Conservation (phyloP, 2,113 vertebrate species). For the Phalacrocorax aristotelis region DNA sequence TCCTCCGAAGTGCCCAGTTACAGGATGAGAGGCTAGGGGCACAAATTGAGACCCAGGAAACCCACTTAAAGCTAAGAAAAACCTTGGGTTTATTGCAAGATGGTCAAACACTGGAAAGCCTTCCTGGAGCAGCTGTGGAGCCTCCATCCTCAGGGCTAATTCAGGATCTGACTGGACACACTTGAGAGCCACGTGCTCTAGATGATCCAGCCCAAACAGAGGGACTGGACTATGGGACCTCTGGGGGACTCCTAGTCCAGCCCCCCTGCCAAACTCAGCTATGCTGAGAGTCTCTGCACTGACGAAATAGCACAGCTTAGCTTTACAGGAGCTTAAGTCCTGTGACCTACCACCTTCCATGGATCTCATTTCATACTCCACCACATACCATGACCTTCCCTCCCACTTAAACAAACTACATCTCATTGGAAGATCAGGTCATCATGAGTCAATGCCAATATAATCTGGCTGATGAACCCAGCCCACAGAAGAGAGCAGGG, state of each 20-base stretch:
- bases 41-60: neutral
- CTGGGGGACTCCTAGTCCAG: neutral
- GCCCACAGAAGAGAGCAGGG: neutral
- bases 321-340: neutral
- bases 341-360: neutral
- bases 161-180: neutral
- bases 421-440: neutral
- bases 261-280: neutral
- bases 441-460: accelerated
- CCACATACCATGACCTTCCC: neutral
- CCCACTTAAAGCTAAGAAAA: neutral
- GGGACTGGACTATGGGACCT: no score
- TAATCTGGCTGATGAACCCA: neutral
- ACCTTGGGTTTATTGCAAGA: accelerated
- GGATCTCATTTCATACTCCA: neutral
- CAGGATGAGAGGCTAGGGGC: neutral
- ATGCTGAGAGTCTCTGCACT: accelerated
- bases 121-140: neutral
- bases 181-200: neutral
- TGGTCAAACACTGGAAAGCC: neutral
- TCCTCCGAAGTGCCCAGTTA: neutral
- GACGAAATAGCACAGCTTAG: neutral
- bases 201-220: neutral
- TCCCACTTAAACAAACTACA: neutral
- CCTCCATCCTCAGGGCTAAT: neutral